A percentile compares a stretch with the other conserved stretches of the same genome.
Conservation (phyloP, 2,888 invertebrate genomes). For the Auanema sp. region DNA sequence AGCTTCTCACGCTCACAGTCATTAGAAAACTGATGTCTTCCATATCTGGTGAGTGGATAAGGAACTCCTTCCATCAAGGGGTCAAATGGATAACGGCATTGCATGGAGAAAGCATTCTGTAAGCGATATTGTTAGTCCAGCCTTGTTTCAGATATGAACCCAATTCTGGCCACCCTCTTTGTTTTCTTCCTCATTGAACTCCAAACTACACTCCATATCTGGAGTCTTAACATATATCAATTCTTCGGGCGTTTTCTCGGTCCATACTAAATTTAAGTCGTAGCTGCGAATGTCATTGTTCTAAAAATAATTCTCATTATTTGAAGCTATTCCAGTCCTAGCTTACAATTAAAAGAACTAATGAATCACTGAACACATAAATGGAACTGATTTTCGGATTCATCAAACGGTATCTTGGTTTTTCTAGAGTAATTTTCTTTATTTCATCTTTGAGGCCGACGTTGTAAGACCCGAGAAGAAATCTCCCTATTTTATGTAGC, state of each 20-base stretch:
- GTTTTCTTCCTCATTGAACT: slow-evolving; percentile 13
- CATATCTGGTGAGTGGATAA: slow-evolving; percentile 11
- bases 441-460: slow-evolving; percentile 1
- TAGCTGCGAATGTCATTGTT: not conserved
- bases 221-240: slow-evolving; percentile 8
- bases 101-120: slow-evolving; percentile 9
- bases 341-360: slow-evolving; percentile 14
- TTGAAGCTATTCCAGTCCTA: not conserved
- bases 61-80: slow-evolving; percentile 10
- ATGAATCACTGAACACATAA: slow-evolving; percentile 13
- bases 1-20: slow-evolving; percentile 13
- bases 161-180: not conserved
- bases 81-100: slow-evolving; percentile 9
- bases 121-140: too few relatives aligned
- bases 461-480: slow-evolving; percentile 4
- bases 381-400: slow-evolving; percentile 11
- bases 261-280: slow-evolving; percentile 16
- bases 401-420: slow-evolving; percentile 3
- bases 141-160: too few relatives aligned
- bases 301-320: too few relatives aligned
- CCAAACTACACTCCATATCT: slow-evolving; percentile 7
- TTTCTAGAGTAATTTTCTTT: slow-evolving; percentile 8
- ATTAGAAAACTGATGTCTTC: slow-evolving; percentile 10
- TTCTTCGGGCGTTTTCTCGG: slow-evolving; percentile 1
- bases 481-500: slow-evolving; percentile 6